Percentiles rank a stretch among this genome's conserved stretches.
These are phyloP conservation scores for Elegia similella DNA, from an alignment of 2,888 invertebrate genomes.

Conservation along the genomic window DNA sequence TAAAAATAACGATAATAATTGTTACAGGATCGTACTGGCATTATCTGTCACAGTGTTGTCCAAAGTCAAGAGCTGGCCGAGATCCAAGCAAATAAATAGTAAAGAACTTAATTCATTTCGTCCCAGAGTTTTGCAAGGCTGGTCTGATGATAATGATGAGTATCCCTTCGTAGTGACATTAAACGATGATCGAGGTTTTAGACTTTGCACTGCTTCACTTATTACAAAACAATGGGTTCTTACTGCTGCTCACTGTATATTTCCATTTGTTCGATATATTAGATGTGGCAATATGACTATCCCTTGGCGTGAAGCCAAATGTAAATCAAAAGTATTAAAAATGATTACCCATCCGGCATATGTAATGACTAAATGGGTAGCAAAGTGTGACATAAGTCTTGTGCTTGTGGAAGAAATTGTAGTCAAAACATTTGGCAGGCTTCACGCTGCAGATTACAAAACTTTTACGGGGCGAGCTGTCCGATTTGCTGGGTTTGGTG, in stretches of 20 bases:
- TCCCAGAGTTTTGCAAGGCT: background rate
- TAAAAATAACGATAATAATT: too few relatives aligned
- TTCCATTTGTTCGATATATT: background rate
- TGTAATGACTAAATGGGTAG: background rate
- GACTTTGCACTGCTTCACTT: background rate
- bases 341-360: background rate
- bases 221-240: conserved; percentile 4
- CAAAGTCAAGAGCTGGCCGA: too few relatives aligned
- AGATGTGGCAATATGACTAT: background rate
- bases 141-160: background rate
- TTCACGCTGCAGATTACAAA: background rate
- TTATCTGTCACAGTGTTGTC: too few relatives aligned
- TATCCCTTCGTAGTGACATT: background rate
- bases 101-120: background rate
- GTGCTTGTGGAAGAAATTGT: background rate
- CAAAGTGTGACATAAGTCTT: background rate
- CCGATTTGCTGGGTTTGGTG: background rate
- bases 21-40: too few relatives aligned
- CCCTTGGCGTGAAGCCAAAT: background rate
- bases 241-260: background rate
- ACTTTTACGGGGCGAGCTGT: background rate
- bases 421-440: background rate
- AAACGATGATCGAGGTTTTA: background rate
- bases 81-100: too few relatives aligned
- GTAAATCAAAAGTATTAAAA: background rate